Conservation (phyloP, 2,113 vertebrate genomes). For the Phrynosoma blainvillii region DNA sequence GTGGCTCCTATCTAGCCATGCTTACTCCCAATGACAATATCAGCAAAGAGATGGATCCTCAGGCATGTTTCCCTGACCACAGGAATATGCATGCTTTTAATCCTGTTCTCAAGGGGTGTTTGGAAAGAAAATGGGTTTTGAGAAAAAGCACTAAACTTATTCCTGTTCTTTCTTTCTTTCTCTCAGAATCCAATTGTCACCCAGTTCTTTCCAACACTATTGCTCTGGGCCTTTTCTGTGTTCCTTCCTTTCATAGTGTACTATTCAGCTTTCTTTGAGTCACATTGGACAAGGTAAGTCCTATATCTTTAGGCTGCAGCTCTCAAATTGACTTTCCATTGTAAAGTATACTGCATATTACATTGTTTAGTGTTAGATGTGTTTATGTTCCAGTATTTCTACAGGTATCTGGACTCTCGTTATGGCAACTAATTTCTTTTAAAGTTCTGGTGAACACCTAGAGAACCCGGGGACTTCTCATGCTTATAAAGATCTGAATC, state of each 20-base stretch:
- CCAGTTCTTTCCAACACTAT: slow-evolving; percentile 93
- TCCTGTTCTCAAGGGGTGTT: background rate
- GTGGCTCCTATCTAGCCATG: background rate
- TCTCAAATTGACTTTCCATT: background rate
- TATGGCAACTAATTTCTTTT: background rate
- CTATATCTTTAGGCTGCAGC: background rate
- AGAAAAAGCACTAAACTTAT: background rate
- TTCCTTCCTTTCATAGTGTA: slow-evolving; percentile 94
- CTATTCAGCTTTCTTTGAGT: slow-evolving; percentile 93
- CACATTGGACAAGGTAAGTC: slow-evolving; percentile 94
- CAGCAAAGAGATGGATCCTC: background rate
- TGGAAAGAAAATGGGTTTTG: background rate
- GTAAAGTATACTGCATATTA: background rate
- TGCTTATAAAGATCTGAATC: background rate
- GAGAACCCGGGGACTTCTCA: background rate
- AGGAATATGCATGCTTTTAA: background rate
- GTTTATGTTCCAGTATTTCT: background rate
- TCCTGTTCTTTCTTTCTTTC: slow-evolving; percentile 27
- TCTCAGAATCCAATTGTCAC: slow-evolving; percentile 91
- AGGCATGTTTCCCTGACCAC: background rate
- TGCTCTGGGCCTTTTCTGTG: slow-evolving; percentile 95
- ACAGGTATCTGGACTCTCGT: background rate
- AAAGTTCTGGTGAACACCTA: background rate
- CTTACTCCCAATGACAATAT: background rate
- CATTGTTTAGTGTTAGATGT: rapidly evolving